Percentiles rank a stretch among this genome's conserved stretches.
These are phyloP conservation scores for Macrosoma leucophasiata DNA, from an alignment of 2,888 invertebrate species.

Conservation along the genomic window DNA sequence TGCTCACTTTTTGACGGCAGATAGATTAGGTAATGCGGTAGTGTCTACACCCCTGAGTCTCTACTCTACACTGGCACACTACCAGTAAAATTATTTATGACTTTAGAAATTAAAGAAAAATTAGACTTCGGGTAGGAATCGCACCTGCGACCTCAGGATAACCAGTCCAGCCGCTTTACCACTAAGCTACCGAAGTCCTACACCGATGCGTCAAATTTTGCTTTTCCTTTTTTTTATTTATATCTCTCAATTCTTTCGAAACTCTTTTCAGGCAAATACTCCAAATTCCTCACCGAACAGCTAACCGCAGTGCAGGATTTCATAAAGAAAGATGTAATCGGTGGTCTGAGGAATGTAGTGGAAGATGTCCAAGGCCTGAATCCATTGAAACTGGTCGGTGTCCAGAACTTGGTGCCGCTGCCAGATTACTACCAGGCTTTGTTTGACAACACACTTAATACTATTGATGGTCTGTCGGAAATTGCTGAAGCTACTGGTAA, in stretches of 20 bases:
- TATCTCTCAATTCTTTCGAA: constrained; percentile 1
- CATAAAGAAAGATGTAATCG: constrained; percentile 58
- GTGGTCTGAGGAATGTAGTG: constrained; percentile 50
- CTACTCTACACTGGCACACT: too few relatives aligned
- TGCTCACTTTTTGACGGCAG: too few relatives aligned
- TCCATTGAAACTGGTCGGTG: constrained; percentile 34
- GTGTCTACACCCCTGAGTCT: too few relatives aligned
- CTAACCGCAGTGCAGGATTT: constrained; percentile 50
- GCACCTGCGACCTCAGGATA: too few relatives aligned
- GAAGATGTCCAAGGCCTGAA: constrained; percentile 45
- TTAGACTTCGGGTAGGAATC: too few relatives aligned
- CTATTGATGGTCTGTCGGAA: constrained; percentile 66
- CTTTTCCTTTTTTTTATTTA: neutral
- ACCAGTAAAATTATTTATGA: too few relatives aligned
- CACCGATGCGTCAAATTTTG: too few relatives aligned
- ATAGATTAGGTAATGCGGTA: too few relatives aligned
- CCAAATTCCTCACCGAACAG: constrained; percentile 46
- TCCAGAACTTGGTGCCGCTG: constrained; percentile 43
- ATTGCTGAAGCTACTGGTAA: constrained; percentile 77
- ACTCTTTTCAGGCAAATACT: constrained; percentile 48
- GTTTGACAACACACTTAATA: constrained; percentile 45
- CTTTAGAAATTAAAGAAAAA: neutral
- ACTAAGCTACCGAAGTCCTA: too few relatives aligned
- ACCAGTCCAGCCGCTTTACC: too few relatives aligned
- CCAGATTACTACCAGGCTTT: constrained; percentile 53